Evolutionary conservation across 2,113 vertebrate species (phyloP).

Genomic region (Aythya baeri): DNA sequence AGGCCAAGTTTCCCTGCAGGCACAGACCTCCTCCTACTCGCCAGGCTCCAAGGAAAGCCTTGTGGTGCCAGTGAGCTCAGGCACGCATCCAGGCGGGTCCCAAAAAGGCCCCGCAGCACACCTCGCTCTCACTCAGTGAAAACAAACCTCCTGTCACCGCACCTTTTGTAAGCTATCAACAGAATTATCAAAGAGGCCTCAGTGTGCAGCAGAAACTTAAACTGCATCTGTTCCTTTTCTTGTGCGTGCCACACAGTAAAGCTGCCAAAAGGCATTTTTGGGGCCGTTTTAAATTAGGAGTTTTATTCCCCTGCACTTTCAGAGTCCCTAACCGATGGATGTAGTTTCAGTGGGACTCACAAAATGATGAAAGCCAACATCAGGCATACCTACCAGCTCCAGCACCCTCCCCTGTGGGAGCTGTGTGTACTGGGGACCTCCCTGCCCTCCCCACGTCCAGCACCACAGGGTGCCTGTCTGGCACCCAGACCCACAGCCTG

Average conservation of each 20-base stretch:
- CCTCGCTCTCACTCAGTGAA: background rate
- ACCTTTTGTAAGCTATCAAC: background rate
- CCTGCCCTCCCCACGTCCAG: accelerated
- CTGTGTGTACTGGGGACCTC: accelerated
- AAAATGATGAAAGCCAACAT: background rate
- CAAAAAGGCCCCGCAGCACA: background rate
- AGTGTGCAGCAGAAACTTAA: background rate
- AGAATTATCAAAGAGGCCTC: background rate
- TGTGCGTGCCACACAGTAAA: background rate
- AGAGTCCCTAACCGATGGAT: background rate
- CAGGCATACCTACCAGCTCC: background rate
- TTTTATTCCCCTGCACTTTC: slow-evolving; percentile 40
- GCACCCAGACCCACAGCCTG: background rate
- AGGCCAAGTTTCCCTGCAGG: background rate
- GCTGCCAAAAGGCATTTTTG: slow-evolving; percentile 27
- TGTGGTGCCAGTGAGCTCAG: accelerated
- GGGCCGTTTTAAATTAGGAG: background rate
- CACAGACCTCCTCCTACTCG: background rate
- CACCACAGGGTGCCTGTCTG: accelerated
- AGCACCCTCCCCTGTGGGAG: accelerated
- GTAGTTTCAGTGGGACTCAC: background rate
- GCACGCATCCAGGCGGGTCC: background rate
- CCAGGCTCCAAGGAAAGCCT: background rate
- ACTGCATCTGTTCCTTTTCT: background rate
- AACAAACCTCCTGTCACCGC: background rate